Conservation (phyloP, 1,140 invertebrate species). For the Chelonus insularis region DNA sequence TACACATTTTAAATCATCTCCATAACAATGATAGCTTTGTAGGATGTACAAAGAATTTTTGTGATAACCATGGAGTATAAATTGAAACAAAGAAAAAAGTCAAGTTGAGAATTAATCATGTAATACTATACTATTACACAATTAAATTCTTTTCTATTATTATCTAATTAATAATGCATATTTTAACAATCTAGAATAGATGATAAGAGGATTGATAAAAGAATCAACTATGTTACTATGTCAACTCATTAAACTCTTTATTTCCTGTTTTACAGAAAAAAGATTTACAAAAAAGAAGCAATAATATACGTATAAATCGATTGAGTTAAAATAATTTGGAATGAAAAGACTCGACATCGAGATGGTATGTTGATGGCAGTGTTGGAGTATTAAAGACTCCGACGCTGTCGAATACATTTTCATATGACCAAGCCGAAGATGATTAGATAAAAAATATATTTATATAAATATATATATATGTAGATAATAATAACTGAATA, state of each 20-base stretch:
- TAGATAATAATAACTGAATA: not conserved
- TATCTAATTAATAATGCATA: no score
- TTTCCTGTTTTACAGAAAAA: not conserved
- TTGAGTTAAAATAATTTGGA: constrained; percentile 40
- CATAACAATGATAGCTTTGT: no score
- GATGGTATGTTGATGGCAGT: not conserved
- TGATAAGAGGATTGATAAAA: not conserved
- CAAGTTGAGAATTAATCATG: no score
- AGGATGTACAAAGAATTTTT: no score
- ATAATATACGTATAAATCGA: constrained; percentile 22
- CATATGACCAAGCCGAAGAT: not conserved
- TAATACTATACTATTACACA: no score
- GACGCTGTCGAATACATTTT: not conserved
- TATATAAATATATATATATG: not conserved
- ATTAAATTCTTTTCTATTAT: no score
- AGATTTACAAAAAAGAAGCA: not conserved
- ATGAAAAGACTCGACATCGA: constrained; percentile 39
- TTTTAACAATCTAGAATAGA: not conserved
- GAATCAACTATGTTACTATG: not conserved
- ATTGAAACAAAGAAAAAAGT: no score
- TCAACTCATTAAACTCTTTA: constrained; percentile 12
- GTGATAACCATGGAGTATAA: no score
- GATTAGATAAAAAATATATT: no score
- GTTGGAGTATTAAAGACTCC: not conserved
- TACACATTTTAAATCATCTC: no score